Percentiles rank a stretch among this genome's conserved stretches.
phyloP scores from a whole-genome alignment of 2,888 invertebrate genomes.

The Synanthedon formicaeformis region DNA sequence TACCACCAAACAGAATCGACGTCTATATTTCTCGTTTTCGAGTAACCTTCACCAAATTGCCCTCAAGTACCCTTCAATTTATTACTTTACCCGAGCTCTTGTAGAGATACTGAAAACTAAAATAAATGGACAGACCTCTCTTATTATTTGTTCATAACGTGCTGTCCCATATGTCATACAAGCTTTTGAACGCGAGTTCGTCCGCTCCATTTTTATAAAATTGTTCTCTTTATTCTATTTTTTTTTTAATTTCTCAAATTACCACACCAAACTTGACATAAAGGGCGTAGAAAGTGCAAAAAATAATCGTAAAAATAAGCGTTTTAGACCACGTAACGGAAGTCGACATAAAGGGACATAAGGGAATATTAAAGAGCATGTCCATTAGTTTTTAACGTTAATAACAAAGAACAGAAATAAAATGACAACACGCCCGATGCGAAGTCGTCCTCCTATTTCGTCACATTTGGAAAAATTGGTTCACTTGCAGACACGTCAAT shows the following conservation, averaged over 20 bases:
- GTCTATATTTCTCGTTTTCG: not conserved
- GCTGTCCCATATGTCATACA: not conserved
- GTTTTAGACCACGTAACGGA: no score
- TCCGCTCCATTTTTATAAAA: no score
- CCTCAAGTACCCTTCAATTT: not conserved
- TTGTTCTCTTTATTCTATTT: no score
- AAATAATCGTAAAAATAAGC: no score
- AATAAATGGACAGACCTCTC: not conserved
- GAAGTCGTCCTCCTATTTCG: not conserved
- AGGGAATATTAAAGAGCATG: no score
- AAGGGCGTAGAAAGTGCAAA: no score
- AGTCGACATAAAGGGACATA: no score
- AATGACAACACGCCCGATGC: not conserved
- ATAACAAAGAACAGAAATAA: not conserved
- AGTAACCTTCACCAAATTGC: not conserved
- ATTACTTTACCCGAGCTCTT: not conserved
- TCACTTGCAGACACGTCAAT: not conserved
- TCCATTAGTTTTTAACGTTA: no score
- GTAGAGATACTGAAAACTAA: not conserved
- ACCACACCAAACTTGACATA: no score
- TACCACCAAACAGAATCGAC: not conserved
- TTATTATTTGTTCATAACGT: not conserved
- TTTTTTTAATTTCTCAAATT: no score
- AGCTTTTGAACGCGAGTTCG: no score
- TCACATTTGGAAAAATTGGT: conserved; percentile 1